Evolutionary conservation across 2,888 invertebrate species (phyloP).

Genomic region (Nephrocerus scutellatus): DNA sequence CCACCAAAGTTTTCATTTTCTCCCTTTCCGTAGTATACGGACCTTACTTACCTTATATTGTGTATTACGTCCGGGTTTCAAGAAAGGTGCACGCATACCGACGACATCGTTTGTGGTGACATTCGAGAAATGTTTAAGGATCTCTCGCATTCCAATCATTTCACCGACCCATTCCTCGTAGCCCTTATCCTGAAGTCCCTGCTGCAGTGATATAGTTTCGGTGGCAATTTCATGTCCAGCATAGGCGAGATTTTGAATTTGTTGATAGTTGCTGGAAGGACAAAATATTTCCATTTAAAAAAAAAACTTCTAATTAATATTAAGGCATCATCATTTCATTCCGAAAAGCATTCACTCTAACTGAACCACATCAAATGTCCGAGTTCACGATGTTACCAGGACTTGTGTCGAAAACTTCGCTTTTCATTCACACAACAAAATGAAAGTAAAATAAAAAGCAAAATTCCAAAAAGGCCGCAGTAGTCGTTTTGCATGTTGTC

Average conservation of each 20-base stretch:
- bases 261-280: constrained; percentile 80
- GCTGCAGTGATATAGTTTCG: constrained; percentile 62
- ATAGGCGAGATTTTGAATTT: constrained; percentile 81
- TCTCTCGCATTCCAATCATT: constrained; percentile 90
- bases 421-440: too few relatives aligned
- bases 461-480: too few relatives aligned
- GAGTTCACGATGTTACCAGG: too few relatives aligned
- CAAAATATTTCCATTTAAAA: too few relatives aligned
- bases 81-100: constrained; percentile 81
- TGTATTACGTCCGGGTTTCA: constrained; percentile 87
- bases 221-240: constrained; percentile 78
- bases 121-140: constrained; percentile 73
- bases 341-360: too few relatives aligned
- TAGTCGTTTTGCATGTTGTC: too few relatives aligned
- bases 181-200: constrained; percentile 79
- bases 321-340: too few relatives aligned
- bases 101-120: constrained; percentile 74
- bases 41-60: constrained; percentile 68
- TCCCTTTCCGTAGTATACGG: not conserved
- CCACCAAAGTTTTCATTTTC: not conserved
- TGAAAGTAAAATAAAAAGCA: too few relatives aligned
- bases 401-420: too few relatives aligned
- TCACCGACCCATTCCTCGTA: constrained; percentile 92
- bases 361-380: too few relatives aligned
- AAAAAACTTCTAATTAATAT: too few relatives aligned